Conservation (phyloP, 2,113 vertebrate genomes). For the Hydrolagus affinis region DNA sequence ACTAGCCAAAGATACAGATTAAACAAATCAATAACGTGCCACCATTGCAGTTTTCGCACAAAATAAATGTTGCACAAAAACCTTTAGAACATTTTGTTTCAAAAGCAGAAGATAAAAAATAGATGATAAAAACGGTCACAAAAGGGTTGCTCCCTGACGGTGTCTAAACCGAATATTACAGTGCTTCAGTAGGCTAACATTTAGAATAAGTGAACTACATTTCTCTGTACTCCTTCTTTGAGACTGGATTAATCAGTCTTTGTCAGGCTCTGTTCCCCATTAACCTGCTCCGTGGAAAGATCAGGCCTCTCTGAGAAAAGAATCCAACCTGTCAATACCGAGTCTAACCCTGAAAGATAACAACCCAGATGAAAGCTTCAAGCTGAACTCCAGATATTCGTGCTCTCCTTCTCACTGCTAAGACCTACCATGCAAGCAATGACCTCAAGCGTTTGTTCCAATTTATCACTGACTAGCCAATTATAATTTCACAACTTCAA, state of each 20-base stretch:
- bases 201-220: constrained; percentile 10
- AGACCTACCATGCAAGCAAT: constrained; percentile 33
- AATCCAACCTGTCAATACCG: neutral
- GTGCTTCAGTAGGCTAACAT: neutral
- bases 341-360: constrained; percentile 22
- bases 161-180: neutral
- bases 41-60: neutral
- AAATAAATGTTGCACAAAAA: neutral
- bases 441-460: constrained; percentile 37
- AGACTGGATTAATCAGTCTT: constrained; percentile 23
- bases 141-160: neutral
- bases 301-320: neutral
- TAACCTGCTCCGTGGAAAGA: constrained; percentile 23
- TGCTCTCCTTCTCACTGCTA: constrained; percentile 12
- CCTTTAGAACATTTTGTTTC: neutral
- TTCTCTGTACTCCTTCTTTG: neutral
- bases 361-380: neutral
- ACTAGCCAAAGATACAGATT: neutral
- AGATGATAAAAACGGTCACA: neutral
- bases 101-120: neutral
- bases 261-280: neutral
- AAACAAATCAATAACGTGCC: neutral
- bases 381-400: neutral
- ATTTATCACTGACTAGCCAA: constrained; percentile 40
- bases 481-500: constrained; percentile 36